Evolutionary conservation across 1,140 invertebrate genomes (phyloP).

Genomic region (Diorhabda sublineata): DNA sequence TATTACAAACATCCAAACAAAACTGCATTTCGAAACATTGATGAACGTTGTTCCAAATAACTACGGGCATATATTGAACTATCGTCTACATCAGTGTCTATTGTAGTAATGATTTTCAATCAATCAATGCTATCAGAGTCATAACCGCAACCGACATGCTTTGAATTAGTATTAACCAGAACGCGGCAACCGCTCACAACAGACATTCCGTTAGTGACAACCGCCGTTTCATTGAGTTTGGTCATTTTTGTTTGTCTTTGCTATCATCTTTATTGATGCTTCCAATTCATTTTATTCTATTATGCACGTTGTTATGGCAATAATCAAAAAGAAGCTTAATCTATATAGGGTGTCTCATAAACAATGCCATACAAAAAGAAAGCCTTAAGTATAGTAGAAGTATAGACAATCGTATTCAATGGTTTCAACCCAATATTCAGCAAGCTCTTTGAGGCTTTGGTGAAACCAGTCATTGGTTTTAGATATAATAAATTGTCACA

Average conservation of each 20-base stretch:
- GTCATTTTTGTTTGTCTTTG: not conserved
- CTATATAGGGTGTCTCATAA: too few relatives aligned
- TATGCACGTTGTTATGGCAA: too few relatives aligned
- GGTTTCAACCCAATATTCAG: too few relatives aligned
- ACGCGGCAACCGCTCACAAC: too few relatives aligned
- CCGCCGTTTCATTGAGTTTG: not conserved
- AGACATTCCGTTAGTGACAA: not conserved
- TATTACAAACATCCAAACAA: not conserved
- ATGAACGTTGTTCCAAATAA: not conserved
- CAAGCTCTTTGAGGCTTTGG: too few relatives aligned
- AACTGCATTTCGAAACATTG: not conserved
- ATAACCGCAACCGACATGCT: not conserved
- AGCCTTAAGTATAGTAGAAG: too few relatives aligned
- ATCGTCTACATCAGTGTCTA: slow-evolving; percentile 2
- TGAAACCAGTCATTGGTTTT: too few relatives aligned
- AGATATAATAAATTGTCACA: too few relatives aligned
- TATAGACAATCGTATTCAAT: too few relatives aligned
- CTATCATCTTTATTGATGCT: not conserved
- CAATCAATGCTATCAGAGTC: slow-evolving; percentile 2
- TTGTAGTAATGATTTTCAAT: slow-evolving; percentile 3
- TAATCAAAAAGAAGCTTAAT: too few relatives aligned
- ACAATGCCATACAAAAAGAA: too few relatives aligned
- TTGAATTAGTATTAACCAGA: not conserved
- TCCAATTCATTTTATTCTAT: not conserved
- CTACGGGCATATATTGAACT: not conserved